These are phyloP conservation scores for Odontamblyopus rebecca DNA, from an alignment of 2,797 vertebrate species.

Conservation along the genomic window DNA sequence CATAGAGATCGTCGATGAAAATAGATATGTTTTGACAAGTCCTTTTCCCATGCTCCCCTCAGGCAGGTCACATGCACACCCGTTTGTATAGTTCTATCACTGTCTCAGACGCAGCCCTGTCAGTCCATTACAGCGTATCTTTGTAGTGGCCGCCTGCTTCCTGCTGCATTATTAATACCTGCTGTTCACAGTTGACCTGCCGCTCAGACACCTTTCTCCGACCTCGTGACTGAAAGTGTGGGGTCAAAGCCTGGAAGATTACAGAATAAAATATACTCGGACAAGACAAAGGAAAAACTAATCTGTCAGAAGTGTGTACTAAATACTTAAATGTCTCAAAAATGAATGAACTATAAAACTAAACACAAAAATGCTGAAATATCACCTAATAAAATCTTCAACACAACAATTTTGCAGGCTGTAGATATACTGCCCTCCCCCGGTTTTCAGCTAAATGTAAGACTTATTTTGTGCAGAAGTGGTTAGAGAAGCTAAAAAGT, in stretches of 20 bases:
- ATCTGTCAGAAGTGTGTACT: no score
- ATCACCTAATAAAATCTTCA: no score
- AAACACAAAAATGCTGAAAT: no score
- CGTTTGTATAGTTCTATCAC: background rate
- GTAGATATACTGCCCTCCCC: no score
- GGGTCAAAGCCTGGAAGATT: conserved; percentile 1
- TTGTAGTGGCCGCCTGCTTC: conserved; percentile 50
- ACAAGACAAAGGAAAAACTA: background rate
- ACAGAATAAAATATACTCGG: conserved; percentile 9
- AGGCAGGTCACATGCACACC: conserved; percentile 14
- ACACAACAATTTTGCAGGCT: no score
- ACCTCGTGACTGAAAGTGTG: conserved; percentile 20
- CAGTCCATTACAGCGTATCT: conserved; percentile 21
- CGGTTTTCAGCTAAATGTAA: no score
- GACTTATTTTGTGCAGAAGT: no score
- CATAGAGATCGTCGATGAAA: background rate
- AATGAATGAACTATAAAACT: no score
- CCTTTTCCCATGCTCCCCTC: background rate
- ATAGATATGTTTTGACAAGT: background rate
- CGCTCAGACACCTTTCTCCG: conserved; percentile 35
- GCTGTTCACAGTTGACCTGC: conserved; percentile 74
- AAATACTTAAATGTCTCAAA: no score
- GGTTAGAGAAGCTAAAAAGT: no score
- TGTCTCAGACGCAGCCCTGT: conserved; percentile 1
- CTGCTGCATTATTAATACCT: conserved; percentile 72